These are phyloP conservation scores for Scaptomyza caliginosa DNA, from an alignment of 2,888 invertebrate species.

Conservation along the genomic window DNA sequence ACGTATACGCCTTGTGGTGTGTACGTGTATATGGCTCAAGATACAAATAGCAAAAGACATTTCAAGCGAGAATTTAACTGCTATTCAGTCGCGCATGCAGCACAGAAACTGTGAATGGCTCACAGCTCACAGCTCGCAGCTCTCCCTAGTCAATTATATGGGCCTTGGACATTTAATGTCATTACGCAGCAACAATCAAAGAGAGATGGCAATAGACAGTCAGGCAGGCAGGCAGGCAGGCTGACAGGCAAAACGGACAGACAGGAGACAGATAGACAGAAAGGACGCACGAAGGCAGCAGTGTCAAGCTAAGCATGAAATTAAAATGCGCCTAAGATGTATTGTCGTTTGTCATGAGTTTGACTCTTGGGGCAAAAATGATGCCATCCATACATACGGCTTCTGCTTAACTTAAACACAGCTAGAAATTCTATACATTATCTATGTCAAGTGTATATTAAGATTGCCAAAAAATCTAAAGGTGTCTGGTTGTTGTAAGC, in stretches of 20 bases:
- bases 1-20: slow-evolving; percentile 9
- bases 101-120: slow-evolving; percentile 41
- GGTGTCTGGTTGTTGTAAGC: too few relatives aligned
- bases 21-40: slow-evolving; percentile 11
- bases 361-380: slow-evolving; percentile 45
- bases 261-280: not conserved
- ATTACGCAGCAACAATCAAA: slow-evolving; percentile 79
- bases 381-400: slow-evolving; percentile 33
- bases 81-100: slow-evolving; percentile 74
- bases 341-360: slow-evolving; percentile 72
- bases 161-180: slow-evolving; percentile 77
- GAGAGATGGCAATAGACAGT: slow-evolving; percentile 21
- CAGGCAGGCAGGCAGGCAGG: not conserved
- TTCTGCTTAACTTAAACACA: slow-evolving; percentile 6
- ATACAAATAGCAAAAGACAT: slow-evolving; percentile 37
- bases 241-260: not conserved
- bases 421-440: not conserved
- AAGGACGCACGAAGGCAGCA: not conserved
- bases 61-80: slow-evolving; percentile 64
- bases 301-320: slow-evolving; percentile 81
- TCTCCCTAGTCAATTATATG: slow-evolving; percentile 66
- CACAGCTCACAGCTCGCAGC: slow-evolving; percentile 13
- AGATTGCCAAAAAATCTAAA: too few relatives aligned
- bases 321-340: slow-evolving; percentile 82
- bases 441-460: too few relatives aligned